These are phyloP conservation scores for Andrena cerasifolii DNA, from an alignment of 1,140 invertebrate genomes.

Conservation along the genomic window DNA sequence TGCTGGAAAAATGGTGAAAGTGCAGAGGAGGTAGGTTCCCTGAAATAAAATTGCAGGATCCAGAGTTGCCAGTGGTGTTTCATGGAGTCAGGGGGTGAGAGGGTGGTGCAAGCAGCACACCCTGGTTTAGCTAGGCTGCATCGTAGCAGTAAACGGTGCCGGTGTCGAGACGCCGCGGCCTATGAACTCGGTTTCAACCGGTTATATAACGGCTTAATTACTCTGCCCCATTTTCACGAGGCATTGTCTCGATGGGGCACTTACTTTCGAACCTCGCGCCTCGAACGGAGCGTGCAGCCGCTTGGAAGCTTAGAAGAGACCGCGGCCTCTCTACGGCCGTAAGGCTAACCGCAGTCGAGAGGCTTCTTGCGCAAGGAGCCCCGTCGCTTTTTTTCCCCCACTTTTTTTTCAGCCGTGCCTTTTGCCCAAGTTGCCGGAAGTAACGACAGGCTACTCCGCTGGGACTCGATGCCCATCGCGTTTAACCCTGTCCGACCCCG, in stretches of 20 bases:
- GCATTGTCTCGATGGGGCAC: slow-evolving; percentile 77
- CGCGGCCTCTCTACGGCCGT: slow-evolving; percentile 35
- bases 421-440: slow-evolving; percentile 41
- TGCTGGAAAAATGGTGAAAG: too few species aligned
- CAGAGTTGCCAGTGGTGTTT: too few species aligned
- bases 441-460: not conserved
- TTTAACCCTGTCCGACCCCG: not conserved
- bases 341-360: slow-evolving; percentile 59
- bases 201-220: slow-evolving; percentile 80
- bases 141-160: slow-evolving; percentile 37
- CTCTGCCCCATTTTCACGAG: slow-evolving; percentile 77
- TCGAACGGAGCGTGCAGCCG: slow-evolving; percentile 57
- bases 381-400: slow-evolving; percentile 30
- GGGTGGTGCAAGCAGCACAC: slow-evolving; percentile 36
- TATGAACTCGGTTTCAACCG: slow-evolving; percentile 69
- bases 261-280: slow-evolving; percentile 70
- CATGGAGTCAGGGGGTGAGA: not conserved
- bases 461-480: not conserved
- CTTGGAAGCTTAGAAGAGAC: slow-evolving; percentile 62
- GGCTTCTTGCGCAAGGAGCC: slow-evolving; percentile 57
- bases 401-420: not conserved
- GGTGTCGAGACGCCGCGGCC: slow-evolving; percentile 63
- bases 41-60: too few species aligned
- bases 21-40: too few species aligned
- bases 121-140: slow-evolving; percentile 48